Evolutionary conservation across 2,797 vertebrate genomes (phyloP).

Genomic region (Gobionotothen gibberifrons): DNA sequence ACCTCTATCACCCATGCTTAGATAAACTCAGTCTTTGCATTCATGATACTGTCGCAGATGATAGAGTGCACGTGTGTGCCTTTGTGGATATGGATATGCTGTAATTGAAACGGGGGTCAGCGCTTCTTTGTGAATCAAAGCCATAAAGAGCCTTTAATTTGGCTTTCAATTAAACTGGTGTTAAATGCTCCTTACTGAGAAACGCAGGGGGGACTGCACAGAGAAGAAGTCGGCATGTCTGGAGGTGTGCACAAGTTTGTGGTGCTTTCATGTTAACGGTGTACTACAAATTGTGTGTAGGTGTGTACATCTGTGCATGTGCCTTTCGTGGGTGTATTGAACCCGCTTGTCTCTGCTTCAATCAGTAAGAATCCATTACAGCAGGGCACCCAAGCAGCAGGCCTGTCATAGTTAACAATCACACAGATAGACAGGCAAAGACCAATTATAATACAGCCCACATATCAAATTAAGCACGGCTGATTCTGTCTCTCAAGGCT

Average conservation of each 20-base stretch:
- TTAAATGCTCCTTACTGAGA: constrained; percentile 66
- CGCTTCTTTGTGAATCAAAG: constrained; percentile 67
- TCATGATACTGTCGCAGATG: constrained; percentile 36
- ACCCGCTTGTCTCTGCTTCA: constrained; percentile 66
- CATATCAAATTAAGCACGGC: constrained; percentile 70
- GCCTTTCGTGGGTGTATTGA: constrained; percentile 45
- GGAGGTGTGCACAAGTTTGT: background rate
- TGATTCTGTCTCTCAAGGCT: constrained; percentile 69
- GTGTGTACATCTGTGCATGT: constrained; percentile 13
- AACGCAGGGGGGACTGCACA: background rate
- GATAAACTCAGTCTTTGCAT: constrained; percentile 45
- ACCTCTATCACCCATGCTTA: constrained; percentile 39
- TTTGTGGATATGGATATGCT: constrained; percentile 29
- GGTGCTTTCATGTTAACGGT: constrained; percentile 18
- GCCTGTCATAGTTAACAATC: constrained; percentile 71
- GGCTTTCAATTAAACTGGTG: constrained; percentile 76
- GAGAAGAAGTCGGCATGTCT: background rate
- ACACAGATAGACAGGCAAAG: constrained; percentile 65
- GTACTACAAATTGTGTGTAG: constrained; percentile 25
- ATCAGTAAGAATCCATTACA: constrained; percentile 76
- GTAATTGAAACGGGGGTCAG: constrained; percentile 78
- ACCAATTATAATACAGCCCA: constrained; percentile 73
- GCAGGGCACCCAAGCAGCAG: constrained; percentile 41
- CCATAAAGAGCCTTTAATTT: constrained; percentile 74
- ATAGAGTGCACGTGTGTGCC: constrained; percentile 13